A percentile compares a stretch with the other conserved stretches of the same genome.
These are phyloP conservation scores for Salmo trutta DNA, from an alignment of 2,797 vertebrate species.

Conservation along the genomic window DNA sequence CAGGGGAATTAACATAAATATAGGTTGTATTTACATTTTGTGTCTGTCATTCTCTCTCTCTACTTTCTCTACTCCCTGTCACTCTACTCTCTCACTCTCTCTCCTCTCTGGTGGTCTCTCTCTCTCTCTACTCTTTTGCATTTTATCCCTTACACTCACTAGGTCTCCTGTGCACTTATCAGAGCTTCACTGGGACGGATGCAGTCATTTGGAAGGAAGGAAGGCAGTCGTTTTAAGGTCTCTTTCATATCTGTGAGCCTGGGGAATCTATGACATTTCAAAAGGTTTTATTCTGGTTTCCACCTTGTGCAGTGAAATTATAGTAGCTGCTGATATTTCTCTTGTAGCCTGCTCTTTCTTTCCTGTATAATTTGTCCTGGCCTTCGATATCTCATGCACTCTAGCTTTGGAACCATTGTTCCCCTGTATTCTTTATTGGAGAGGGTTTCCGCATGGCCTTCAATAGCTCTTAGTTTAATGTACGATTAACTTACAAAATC, in stretches of 20 bases:
- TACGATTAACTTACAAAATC: background rate
- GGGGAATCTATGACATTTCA: slow-evolving; percentile 21
- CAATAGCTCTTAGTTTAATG: background rate
- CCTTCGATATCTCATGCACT: background rate
- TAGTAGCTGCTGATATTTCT: background rate
- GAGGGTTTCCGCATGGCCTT: background rate
- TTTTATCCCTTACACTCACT: too few relatives aligned
- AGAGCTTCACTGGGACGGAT: too few relatives aligned
- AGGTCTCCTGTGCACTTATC: too few relatives aligned
- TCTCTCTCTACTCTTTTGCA: background rate
- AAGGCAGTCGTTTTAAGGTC: too few relatives aligned
- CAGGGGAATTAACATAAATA: too few relatives aligned
- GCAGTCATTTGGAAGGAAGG: too few relatives aligned
- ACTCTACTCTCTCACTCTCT: background rate
- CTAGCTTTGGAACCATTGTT: background rate
- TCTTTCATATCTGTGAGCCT: too few relatives aligned
- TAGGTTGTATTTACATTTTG: too few relatives aligned
- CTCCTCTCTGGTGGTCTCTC: background rate
- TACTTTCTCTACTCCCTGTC: background rate
- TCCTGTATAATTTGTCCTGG: background rate
- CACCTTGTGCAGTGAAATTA: background rate
- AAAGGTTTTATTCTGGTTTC: slow-evolving; percentile 33
- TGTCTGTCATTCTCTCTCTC: background rate
- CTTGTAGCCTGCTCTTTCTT: too few relatives aligned
- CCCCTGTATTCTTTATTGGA: background rate